Evolutionary conservation across 2,113 vertebrate genomes (phyloP).

Genomic region (Myrmophylax atrothorax): DNA sequence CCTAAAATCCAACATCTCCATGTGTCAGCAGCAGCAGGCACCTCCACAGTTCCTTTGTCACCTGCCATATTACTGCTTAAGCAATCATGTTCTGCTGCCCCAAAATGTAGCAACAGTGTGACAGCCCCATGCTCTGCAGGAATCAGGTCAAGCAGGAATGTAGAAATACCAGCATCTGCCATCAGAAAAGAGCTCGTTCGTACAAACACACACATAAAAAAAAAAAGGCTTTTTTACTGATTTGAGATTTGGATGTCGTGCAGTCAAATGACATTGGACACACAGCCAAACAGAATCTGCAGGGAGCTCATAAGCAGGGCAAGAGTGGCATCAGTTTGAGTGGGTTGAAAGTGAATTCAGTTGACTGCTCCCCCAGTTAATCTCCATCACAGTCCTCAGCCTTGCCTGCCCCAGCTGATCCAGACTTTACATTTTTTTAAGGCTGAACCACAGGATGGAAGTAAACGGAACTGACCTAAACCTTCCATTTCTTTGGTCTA

Average conservation of each 20-base stretch:
- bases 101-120: accelerated
- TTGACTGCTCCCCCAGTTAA: background rate
- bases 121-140: background rate
- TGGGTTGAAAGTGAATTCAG: background rate
- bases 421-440: background rate
- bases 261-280: background rate
- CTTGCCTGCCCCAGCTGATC: background rate
- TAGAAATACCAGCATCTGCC: background rate
- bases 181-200: background rate
- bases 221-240: background rate
- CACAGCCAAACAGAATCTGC: background rate
- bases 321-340: accelerated
- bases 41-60: background rate
- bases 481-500: background rate
- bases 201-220: background rate
- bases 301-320: background rate
- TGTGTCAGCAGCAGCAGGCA: background rate
- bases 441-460: background rate
- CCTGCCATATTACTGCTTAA: background rate
- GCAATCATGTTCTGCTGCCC: background rate
- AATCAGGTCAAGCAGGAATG: background rate
- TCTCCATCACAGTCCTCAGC: background rate
- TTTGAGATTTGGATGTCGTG: background rate
- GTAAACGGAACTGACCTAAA: background rate
- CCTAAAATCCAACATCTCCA: background rate